A percentile compares a stretch with the other conserved stretches of the same genome.
These are phyloP conservation scores for Holcopasites calliopsidis DNA, from an alignment of 1,140 invertebrate genomes.

Conservation along the genomic window DNA sequence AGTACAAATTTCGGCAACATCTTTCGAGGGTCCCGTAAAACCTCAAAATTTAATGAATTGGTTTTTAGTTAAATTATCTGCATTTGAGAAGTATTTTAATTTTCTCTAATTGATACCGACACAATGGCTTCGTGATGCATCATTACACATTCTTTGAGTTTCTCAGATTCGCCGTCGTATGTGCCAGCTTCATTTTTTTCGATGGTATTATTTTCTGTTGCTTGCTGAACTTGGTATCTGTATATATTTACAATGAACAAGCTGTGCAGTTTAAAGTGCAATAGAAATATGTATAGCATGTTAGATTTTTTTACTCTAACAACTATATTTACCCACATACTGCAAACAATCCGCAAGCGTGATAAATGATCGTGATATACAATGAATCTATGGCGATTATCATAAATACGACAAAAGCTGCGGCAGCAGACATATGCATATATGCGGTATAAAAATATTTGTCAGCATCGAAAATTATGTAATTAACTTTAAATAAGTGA, in stretches of 20 bases:
- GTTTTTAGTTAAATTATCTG: neutral
- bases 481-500: neutral
- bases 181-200: neutral
- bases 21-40: neutral
- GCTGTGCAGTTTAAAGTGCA: neutral
- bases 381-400: constrained; percentile 7
- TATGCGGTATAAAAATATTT: neutral
- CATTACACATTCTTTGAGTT: neutral
- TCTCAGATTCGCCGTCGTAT: too few relatives aligned
- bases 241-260: neutral
- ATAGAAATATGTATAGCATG: neutral
- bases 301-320: neutral
- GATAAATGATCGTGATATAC: constrained; percentile 3
- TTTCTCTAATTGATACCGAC: neutral
- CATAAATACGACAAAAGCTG: neutral
- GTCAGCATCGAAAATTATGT: neutral
- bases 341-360: constrained; percentile 7
- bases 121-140: neutral
- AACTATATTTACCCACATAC: constrained; percentile 26
- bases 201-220: neutral
- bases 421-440: neutral
- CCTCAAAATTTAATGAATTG: neutral
- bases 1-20: neutral
- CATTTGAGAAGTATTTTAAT: neutral
- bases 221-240: neutral